Evolutionary conservation across 2,888 invertebrate genomes (phyloP).

Genomic region (Caenorhabditis sinica): DNA sequence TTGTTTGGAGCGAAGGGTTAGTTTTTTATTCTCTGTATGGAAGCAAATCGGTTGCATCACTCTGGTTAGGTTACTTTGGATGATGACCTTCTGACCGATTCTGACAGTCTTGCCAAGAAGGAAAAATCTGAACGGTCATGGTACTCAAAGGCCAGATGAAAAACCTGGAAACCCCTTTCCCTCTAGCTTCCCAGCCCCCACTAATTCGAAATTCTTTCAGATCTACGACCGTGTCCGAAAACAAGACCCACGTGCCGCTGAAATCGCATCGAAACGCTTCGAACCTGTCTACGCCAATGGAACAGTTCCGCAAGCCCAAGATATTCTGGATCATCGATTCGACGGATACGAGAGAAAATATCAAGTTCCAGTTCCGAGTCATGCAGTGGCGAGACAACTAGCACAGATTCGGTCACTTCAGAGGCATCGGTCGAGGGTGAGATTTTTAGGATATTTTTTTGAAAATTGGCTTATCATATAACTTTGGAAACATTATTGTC

Average conservation of each 20-base stretch:
- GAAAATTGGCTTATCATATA: no score
- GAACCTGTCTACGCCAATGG: slow-evolving; percentile 58
- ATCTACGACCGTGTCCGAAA: slow-evolving; percentile 59
- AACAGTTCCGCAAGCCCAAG: slow-evolving; percentile 23
- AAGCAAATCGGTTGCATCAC: neutral
- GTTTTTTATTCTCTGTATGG: neutral
- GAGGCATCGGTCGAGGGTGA: slow-evolving; percentile 27
- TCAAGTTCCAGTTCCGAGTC: slow-evolving; percentile 24
- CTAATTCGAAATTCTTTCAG: slow-evolving; percentile 6
- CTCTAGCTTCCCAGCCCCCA: no score
- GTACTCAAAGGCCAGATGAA: no score
- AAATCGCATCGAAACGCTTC: slow-evolving; percentile 60
- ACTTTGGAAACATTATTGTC: no score
- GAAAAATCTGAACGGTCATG: no score
- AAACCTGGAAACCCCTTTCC: no score
- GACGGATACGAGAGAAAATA: slow-evolving; percentile 58
- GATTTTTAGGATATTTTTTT: no score
- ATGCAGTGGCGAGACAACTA: slow-evolving; percentile 24
- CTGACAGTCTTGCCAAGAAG: no score
- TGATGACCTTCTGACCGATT: no score
- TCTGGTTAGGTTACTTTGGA: no score
- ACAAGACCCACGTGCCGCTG: slow-evolving; percentile 55
- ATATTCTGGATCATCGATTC: slow-evolving; percentile 48
- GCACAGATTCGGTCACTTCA: slow-evolving; percentile 52
- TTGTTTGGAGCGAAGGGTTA: slow-evolving; percentile 70